Evolutionary conservation across 1,140 invertebrate species (phyloP), one percentile per base, ranked within the genome.

Genomic region (Rhopalosiphum maidis): DNA sequence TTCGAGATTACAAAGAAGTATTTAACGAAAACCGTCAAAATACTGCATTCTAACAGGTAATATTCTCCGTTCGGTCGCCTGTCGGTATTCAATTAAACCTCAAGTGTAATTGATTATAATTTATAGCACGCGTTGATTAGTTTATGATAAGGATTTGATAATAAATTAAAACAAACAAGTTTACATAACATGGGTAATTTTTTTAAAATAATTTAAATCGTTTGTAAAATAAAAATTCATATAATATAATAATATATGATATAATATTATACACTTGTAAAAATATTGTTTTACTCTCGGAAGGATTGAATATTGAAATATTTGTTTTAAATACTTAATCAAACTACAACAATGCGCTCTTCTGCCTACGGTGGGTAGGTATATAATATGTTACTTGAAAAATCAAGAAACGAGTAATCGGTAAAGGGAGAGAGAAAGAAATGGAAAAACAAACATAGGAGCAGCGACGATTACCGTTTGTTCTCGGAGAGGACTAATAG

Each of bases 381-480:
- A 85, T 82, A 37, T 41, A 41, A n/a, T n/a, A 68, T 41, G 37
- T 41, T 41, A 25, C 23, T 86, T 18, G 85, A 18, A 41, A 86
- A 86, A 46, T n/a, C 23, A 43, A 46, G 23, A n/a, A 46, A 46
- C 43, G 43, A 86, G 25, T 1, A 7, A 41, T 46, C 30, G n/a
- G 48, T 77, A 77, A n/a, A 77, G 60, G 15, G 30, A n/a, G 43
- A 46, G 85, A 35, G 41, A 46, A 9, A 15, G 85, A n/a, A 18
- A 88, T 21, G 30, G 8, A 55, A 89, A 90, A 90, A 90, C 89
- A 90, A 90, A 90, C 89, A 68, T 55, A 18, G 89, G 89, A 90
- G 89, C 87, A 90, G 89, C 87, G 51, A 55, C 87, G 51, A 41
- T 55, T 54, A 51, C 87, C 87, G 87, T 89, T 89, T 89, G 87